Percentiles rank a stretch among this genome's conserved stretches.
Conservation (phyloP, 2,888 invertebrate species). For the Pardosa pseudoannulata region DNA sequence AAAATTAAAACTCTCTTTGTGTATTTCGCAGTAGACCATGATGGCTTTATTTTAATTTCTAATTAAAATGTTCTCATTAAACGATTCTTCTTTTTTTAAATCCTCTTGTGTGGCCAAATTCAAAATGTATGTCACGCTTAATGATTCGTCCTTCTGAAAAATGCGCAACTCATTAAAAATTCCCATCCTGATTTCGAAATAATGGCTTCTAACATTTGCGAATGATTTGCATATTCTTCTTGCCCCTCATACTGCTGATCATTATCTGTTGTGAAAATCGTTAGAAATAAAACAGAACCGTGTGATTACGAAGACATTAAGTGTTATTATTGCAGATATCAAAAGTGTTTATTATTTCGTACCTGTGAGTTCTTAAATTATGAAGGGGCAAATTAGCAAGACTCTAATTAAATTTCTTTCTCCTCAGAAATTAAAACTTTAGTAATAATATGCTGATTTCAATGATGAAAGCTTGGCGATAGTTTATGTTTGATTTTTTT, state of each 20-base stretch:
- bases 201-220: conserved; percentile 1
- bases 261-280: not conserved
- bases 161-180: conserved; percentile 3
- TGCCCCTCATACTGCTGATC: not conserved
- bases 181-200: not conserved
- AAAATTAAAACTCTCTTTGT: too few relatives aligned
- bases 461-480: too few relatives aligned
- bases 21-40: too few relatives aligned
- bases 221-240: not conserved
- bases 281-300: not conserved
- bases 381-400: not conserved
- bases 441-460: too few relatives aligned
- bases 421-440: not conserved
- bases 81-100: too few relatives aligned
- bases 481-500: not conserved
- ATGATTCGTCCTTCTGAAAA: not conserved
- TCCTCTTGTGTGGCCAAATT: too few relatives aligned
- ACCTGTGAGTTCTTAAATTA: not conserved
- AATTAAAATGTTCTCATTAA: too few relatives aligned
- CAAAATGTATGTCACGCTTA: too few relatives aligned
- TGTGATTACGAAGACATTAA: not conserved
- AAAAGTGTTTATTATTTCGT: not conserved
- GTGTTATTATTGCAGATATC: not conserved
- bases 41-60: too few relatives aligned
- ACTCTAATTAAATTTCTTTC: not conserved